Conservation (phyloP, 2,888 invertebrate species). For the Ptilodon capucinus region DNA sequence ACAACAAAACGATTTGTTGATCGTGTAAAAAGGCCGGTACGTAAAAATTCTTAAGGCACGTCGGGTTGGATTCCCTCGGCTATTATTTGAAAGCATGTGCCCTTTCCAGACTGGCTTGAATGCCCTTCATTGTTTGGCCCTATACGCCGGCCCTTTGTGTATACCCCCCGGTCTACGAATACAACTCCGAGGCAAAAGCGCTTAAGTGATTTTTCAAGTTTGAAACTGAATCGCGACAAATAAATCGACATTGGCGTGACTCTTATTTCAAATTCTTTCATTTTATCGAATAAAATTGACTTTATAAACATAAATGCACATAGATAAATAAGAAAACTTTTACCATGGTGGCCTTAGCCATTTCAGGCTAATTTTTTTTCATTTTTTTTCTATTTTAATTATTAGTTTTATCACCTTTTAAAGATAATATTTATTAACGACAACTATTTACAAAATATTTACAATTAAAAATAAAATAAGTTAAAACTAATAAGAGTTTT, state of each 20-base stretch:
- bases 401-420: too few relatives aligned
- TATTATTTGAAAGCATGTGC: slow-evolving; percentile 64
- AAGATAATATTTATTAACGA: too few relatives aligned
- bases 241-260: background rate
- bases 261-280: too few relatives aligned
- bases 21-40: slow-evolving; percentile 46
- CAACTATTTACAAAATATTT: too few relatives aligned
- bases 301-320: too few relatives aligned
- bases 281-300: too few relatives aligned
- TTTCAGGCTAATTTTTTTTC: too few relatives aligned
- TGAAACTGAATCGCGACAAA: background rate
- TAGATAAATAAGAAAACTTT: too few relatives aligned
- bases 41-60: slow-evolving; percentile 53
- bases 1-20: slow-evolving; percentile 44
- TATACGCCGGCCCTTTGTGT: slow-evolving; percentile 51
- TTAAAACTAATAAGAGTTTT: too few relatives aligned
- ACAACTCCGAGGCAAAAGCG: slow-evolving; percentile 26
- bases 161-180: slow-evolving; percentile 37
- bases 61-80: slow-evolving; percentile 54
- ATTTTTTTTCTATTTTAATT: too few relatives aligned
- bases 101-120: slow-evolving; percentile 58
- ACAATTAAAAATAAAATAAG: too few relatives aligned
- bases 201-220: slow-evolving; percentile 14
- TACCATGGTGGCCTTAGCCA: too few relatives aligned
- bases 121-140: slow-evolving; percentile 56